These are phyloP conservation scores for Chelonus formosanus DNA, from an alignment of 2,888 invertebrate species.

Conservation along the genomic window DNA sequence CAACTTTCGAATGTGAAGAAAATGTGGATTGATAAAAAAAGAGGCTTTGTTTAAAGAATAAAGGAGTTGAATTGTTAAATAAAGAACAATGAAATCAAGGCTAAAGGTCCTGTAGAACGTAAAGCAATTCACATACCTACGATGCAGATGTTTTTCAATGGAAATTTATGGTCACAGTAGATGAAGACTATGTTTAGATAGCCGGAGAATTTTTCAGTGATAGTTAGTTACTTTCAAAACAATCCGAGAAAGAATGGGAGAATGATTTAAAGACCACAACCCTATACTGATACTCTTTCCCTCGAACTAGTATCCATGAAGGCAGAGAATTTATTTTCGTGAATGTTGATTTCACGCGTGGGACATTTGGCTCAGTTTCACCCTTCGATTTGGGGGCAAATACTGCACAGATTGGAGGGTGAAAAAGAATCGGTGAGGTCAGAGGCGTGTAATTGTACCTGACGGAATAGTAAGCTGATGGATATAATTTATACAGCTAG, in stretches of 20 bases:
- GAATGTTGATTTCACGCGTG: conserved; percentile 47
- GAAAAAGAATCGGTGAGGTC: conserved; percentile 15
- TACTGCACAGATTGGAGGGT: conserved; percentile 1
- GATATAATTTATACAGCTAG: neutral
- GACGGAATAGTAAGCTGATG: conserved; percentile 35
- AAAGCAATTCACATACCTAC: too few species aligned
- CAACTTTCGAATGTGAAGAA: neutral
- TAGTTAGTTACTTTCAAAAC: neutral
- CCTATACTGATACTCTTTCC: too few species aligned
- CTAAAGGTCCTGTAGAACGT: too few species aligned
- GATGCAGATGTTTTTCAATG: too few species aligned
- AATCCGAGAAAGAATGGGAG: neutral
- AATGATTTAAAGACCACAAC: too few species aligned
- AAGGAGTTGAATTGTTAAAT: too few species aligned
- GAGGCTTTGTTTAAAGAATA: too few species aligned
- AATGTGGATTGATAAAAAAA: neutral
- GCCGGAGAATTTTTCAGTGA: too few species aligned
- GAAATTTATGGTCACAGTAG: too few species aligned
- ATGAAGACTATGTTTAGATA: too few species aligned
- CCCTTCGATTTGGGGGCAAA: conserved; percentile 38
- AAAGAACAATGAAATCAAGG: too few species aligned
- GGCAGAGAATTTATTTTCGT: conserved; percentile 48
- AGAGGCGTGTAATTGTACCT: conserved; percentile 44
- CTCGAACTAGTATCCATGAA: conserved; percentile 15
- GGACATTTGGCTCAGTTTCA: conserved; percentile 27